Percentiles rank a stretch among this genome's conserved stretches.
Conservation (phyloP, 2,113 vertebrate species). For the Fulmarus glacialis region DNA sequence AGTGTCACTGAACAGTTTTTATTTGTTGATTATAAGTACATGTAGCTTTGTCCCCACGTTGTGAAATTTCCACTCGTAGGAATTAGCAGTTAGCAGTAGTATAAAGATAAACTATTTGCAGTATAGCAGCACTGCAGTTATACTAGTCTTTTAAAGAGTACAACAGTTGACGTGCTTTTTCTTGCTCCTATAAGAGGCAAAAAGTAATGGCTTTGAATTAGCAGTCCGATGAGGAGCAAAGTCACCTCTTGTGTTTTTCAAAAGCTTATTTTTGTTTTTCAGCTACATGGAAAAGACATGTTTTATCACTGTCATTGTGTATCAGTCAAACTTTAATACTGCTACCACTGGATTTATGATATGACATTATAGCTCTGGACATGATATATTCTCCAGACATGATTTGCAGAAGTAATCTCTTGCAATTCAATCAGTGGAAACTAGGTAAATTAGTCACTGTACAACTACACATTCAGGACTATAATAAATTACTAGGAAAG, state of each 20-base stretch:
- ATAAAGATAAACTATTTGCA: background rate
- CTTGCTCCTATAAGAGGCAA: background rate
- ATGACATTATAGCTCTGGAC: constrained; percentile 21
- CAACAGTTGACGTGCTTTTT: background rate
- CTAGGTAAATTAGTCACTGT: constrained; percentile 42
- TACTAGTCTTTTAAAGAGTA: background rate
- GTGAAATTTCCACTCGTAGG: background rate
- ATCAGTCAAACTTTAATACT: constrained; percentile 41
- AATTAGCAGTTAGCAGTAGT: background rate
- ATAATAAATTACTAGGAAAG: constrained; percentile 4
- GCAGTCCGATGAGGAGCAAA: background rate
- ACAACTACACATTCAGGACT: background rate
- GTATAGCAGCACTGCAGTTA: background rate
- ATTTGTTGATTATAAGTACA: background rate
- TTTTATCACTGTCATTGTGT: constrained; percentile 28
- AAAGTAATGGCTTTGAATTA: background rate
- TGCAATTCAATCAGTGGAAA: constrained; percentile 45
- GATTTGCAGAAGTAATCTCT: constrained; percentile 39
- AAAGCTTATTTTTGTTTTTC: background rate
- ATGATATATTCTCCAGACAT: constrained; percentile 29
- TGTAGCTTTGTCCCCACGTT: background rate
- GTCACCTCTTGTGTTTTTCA: background rate
- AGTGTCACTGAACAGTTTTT: background rate
- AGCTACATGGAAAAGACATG: background rate
- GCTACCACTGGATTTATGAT: constrained; percentile 3